Conservation (phyloP, 2,113 vertebrate species). For the Malurus cyaneus region DNA sequence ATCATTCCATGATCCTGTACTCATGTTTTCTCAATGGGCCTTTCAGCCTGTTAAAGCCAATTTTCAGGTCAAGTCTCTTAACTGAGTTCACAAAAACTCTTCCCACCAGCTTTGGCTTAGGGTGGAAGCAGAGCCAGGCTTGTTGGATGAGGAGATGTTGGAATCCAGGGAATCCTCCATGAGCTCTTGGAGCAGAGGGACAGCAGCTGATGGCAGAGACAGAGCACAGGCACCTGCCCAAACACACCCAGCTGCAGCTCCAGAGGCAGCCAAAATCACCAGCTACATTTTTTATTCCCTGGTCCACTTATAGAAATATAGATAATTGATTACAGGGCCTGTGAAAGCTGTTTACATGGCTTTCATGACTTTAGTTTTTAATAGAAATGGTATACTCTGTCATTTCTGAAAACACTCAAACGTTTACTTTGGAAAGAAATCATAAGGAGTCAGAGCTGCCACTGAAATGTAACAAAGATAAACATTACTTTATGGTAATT, state of each 20-base stretch:
- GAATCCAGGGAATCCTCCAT: accelerated
- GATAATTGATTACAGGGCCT: neutral
- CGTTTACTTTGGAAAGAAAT: constrained; percentile 52
- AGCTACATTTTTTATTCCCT: neutral
- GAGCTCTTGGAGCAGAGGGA: neutral
- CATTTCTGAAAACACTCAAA: neutral
- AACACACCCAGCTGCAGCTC: accelerated
- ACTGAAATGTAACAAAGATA: constrained; percentile 23
- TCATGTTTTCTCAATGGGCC: neutral
- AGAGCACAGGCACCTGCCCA: neutral
- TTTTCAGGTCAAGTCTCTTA: accelerated
- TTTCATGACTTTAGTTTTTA: neutral
- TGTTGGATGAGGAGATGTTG: no score
- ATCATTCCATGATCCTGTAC: neutral
- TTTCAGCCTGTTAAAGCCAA: neutral
- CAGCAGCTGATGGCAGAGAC: accelerated
- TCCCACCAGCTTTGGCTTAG: accelerated
- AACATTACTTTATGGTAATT: constrained; percentile 5
- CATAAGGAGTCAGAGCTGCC: constrained; percentile 24
- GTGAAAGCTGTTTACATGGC: neutral
- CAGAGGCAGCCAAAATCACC: neutral
- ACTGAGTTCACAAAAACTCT: accelerated
- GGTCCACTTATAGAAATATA: neutral
- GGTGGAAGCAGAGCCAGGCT: neutral
- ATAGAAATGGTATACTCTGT: neutral